Evolutionary conservation across 2,888 invertebrate genomes (phyloP).

Genomic region (Lasioglossum oenotherae): DNA sequence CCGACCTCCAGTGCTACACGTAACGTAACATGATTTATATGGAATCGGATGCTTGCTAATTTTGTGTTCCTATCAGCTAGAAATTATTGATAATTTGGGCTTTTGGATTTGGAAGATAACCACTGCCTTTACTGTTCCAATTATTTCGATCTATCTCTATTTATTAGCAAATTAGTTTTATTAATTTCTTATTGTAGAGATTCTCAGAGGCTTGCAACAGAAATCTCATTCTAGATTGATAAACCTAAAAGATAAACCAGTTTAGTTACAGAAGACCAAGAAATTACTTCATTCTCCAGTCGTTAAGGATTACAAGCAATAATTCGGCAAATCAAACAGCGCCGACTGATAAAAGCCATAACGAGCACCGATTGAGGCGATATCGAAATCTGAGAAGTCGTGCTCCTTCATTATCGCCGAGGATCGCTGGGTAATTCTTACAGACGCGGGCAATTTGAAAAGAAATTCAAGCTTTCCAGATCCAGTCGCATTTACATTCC

Average conservation of each 20-base stretch:
- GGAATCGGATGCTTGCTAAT: no score
- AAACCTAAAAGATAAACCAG: background rate
- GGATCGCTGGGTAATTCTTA: background rate
- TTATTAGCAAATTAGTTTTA: background rate
- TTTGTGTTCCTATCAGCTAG: no score
- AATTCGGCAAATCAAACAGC: background rate
- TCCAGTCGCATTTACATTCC: background rate
- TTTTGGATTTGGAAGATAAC: no score
- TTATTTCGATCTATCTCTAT: background rate
- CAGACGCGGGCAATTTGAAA: background rate
- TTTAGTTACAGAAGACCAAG: background rate
- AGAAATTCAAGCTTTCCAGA: background rate
- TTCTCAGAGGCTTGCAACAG: background rate
- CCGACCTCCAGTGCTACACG: background rate
- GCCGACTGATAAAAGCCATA: background rate
- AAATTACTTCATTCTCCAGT: background rate
- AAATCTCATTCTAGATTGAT: background rate
- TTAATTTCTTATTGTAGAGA: background rate
- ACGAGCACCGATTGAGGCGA: background rate
- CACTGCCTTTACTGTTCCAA: background rate
- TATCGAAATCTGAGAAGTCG: background rate
- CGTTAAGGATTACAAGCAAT: background rate
- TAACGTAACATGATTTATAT: no score
- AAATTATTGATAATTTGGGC: no score
- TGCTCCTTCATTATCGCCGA: background rate